These are phyloP conservation scores for Lindbergichthys nudifrons DNA, from an alignment of 2,797 vertebrate genomes.

Conservation along the genomic window DNA sequence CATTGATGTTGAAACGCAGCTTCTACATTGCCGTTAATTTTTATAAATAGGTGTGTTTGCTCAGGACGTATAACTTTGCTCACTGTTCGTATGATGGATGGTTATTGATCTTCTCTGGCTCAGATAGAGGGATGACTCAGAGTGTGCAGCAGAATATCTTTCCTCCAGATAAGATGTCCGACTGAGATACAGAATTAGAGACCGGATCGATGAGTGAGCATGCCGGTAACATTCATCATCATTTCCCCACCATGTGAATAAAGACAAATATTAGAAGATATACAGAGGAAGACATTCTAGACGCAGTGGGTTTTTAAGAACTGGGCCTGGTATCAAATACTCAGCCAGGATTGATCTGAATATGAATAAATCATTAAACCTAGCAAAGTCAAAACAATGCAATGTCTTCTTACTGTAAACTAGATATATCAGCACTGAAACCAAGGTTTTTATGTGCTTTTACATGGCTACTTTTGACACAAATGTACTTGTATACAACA, in stretches of 20 bases:
- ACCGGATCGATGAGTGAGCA: conserved; percentile 56
- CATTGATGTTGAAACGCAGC: conserved; percentile 16
- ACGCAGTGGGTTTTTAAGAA: neutral
- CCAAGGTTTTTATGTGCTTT: neutral
- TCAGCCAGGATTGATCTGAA: neutral
- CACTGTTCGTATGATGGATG: conserved; percentile 51
- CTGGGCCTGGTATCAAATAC: neutral
- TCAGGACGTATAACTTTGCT: conserved; percentile 30
- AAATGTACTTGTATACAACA: neutral
- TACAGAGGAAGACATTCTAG: neutral
- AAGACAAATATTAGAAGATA: conserved; percentile 37
- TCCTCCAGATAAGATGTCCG: conserved; percentile 40
- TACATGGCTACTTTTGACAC: neutral
- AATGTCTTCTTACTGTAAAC: neutral
- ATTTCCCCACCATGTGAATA: conserved; percentile 36
- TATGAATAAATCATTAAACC: too few relatives aligned
- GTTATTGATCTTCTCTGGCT: conserved; percentile 62
- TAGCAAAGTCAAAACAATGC: neutral
- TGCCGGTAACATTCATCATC: conserved; percentile 62
- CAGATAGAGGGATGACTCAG: conserved; percentile 44
- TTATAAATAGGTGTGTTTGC: conserved; percentile 34
- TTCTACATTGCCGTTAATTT: neutral
- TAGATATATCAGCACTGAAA: neutral
- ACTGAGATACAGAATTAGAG: conserved; percentile 37
- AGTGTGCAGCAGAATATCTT: conserved; percentile 31